Evolutionary conservation across 2,797 vertebrate species (phyloP).

Genomic region (Tenualosa ilisha): DNA sequence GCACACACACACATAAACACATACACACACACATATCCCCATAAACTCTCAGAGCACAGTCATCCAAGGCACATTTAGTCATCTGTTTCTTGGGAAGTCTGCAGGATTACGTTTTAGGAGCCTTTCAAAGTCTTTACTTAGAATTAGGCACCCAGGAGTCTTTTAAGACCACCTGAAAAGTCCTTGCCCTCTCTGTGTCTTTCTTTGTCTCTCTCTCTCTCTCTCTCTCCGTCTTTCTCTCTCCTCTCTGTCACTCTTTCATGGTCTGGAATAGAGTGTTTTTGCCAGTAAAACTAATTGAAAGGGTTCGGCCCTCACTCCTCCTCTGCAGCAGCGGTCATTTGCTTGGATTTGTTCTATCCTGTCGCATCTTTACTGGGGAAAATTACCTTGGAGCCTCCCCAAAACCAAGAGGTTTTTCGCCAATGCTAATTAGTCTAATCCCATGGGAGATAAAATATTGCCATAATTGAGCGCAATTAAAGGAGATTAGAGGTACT

Average conservation of each 20-base stretch:
- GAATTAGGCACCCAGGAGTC: constrained; percentile 54
- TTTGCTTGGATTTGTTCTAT: constrained; percentile 42
- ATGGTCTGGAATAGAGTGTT: constrained; percentile 22
- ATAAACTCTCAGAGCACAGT: constrained; percentile 45
- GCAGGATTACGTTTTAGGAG: constrained; percentile 57
- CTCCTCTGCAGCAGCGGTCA: constrained; percentile 26
- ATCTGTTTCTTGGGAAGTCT: constrained; percentile 54
- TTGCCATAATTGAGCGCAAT: constrained; percentile 64
- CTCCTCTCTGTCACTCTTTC: neutral
- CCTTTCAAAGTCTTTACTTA: constrained; percentile 62
- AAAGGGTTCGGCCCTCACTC: constrained; percentile 28
- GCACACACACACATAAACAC: constrained; percentile 33
- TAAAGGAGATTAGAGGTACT: constrained; percentile 64
- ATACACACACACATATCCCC: constrained; percentile 9
- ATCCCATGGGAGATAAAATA: constrained; percentile 53
- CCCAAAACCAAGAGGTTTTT: constrained; percentile 63
- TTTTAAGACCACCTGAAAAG: constrained; percentile 63
- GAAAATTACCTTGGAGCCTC: constrained; percentile 59
- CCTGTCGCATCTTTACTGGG: constrained; percentile 49
- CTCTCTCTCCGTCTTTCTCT: neutral
- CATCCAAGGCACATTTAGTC: constrained; percentile 50
- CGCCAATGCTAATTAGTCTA: constrained; percentile 61
- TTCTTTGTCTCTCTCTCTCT: neutral
- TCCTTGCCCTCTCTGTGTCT: neutral
- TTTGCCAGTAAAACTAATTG: constrained; percentile 37